These are phyloP conservation scores for Limanda limanda DNA, from an alignment of 2,113 vertebrate species.

Conservation along the genomic window DNA sequence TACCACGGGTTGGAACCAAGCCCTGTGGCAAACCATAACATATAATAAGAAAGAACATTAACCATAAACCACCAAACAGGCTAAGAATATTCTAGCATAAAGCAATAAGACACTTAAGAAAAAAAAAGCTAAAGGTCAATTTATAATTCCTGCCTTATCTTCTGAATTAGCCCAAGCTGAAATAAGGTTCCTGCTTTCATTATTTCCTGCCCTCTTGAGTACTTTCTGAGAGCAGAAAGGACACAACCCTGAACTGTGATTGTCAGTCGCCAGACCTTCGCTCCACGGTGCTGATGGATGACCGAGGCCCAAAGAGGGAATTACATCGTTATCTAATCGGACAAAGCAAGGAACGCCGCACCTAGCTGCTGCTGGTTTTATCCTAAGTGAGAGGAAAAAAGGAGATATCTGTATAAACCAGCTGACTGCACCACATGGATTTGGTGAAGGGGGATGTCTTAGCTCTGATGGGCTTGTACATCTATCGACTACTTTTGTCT, in stretches of 20 bases:
- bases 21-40: conserved; percentile 38
- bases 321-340: conserved; percentile 63
- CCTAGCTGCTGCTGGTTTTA: conserved; percentile 30
- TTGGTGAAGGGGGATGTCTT: conserved; percentile 16
- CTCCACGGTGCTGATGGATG: conserved; percentile 35
- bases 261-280: conserved; percentile 24
- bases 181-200: not conserved
- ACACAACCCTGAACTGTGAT: conserved; percentile 16
- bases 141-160: not conserved
- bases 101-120: not conserved
- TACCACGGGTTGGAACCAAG: conserved; percentile 16
- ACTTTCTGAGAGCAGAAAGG: conserved; percentile 5
- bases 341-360: conserved; percentile 28
- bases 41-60: conserved; percentile 30
- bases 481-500: conserved; percentile 19
- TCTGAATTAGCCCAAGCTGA: conserved; percentile 10
- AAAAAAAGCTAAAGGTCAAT: not conserved
- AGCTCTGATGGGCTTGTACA: not conserved
- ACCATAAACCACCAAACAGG: conserved; percentile 25
- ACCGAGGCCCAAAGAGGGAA: conserved; percentile 55
- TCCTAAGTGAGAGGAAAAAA: not conserved
- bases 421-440: conserved; percentile 15
- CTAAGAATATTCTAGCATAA: conserved; percentile 1
- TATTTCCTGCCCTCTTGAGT: conserved; percentile 25
- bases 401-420: conserved; percentile 44